Conservation (phyloP, 2,797 vertebrate genomes). For the Sebastolobus alascanus region DNA sequence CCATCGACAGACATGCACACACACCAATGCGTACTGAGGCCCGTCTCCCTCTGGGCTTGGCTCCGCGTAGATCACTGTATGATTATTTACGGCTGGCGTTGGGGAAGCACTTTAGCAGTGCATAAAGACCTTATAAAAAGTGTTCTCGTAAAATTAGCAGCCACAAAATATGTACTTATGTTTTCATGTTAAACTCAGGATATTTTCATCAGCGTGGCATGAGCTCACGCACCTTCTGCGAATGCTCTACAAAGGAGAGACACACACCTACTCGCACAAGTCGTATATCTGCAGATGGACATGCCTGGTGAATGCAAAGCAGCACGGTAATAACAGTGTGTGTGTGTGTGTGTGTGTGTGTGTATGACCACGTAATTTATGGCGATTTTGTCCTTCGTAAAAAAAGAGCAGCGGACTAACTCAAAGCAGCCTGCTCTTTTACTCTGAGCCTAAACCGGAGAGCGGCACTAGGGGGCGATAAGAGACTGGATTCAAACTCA, state of each 20-base stretch:
- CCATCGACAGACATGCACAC: constrained; percentile 41
- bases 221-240: constrained; percentile 63
- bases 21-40: constrained; percentile 44
- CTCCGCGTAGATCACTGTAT: constrained; percentile 78
- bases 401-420: constrained; percentile 69
- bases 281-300: constrained; percentile 73
- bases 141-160: constrained; percentile 87
- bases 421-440: constrained; percentile 66
- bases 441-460: constrained; percentile 1
- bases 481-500: constrained; percentile 67
- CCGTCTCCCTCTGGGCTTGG: constrained; percentile 74
- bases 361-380: constrained; percentile 77
- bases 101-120: constrained; percentile 84
- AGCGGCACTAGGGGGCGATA: constrained; percentile 83
- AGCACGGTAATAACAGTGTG: constrained; percentile 71
- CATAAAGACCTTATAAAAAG: constrained; percentile 89
- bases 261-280: constrained; percentile 50
- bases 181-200: constrained; percentile 81
- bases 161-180: constrained; percentile 87
- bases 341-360: constrained; percentile 52
- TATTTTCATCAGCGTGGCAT: constrained; percentile 75
- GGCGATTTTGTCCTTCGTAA: constrained; percentile 76
- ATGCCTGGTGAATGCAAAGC: constrained; percentile 75
- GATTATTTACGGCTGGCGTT: constrained; percentile 84
- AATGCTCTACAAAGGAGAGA: constrained; percentile 38